Percentiles rank a stretch among this genome's conserved stretches.
These are phyloP conservation scores for Pachymerium ferrugineum DNA, from an alignment of 2,888 invertebrate species.

Conservation along the genomic window DNA sequence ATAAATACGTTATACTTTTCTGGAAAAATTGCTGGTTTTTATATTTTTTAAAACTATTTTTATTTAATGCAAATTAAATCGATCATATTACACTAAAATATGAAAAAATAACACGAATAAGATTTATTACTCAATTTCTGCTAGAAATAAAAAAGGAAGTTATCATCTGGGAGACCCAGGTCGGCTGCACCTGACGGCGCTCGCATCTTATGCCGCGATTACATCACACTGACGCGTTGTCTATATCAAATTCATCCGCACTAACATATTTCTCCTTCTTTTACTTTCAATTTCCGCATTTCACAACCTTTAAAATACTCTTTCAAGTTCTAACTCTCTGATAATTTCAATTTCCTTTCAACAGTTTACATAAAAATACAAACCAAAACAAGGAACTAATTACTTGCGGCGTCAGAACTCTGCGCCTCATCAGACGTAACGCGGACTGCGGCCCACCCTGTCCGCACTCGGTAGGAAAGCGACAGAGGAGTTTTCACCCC, in stretches of 20 bases:
- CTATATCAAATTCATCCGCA: background rate
- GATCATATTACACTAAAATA: too few relatives aligned
- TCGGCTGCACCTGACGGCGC: constrained; percentile 25
- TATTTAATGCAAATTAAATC: too few relatives aligned
- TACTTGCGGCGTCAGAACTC: constrained; percentile 12
- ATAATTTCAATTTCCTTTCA: background rate
- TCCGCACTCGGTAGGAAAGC: constrained; percentile 27
- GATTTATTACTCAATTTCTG: too few relatives aligned
- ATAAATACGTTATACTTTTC: too few relatives aligned
- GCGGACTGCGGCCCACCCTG: constrained; percentile 17
- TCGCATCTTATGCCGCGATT: constrained; percentile 10
- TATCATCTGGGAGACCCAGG: background rate
- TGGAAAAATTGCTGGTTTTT: too few relatives aligned
- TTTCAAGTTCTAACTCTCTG: too few relatives aligned
- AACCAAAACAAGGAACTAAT: background rate
- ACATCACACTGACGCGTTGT: constrained; percentile 9
- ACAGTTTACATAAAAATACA: background rate
- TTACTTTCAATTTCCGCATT: background rate
- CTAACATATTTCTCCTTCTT: too few relatives aligned
- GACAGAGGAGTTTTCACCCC: constrained; percentile 16
- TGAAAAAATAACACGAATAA: too few relatives aligned
- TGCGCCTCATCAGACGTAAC: constrained; percentile 16
- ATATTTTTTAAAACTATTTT: too few relatives aligned
- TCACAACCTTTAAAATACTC: too few relatives aligned
- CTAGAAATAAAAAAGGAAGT: background rate